Base-by-base conservation (phyloP, 2,888 invertebrate genomes). In the Lysandra coridon region DNA sequence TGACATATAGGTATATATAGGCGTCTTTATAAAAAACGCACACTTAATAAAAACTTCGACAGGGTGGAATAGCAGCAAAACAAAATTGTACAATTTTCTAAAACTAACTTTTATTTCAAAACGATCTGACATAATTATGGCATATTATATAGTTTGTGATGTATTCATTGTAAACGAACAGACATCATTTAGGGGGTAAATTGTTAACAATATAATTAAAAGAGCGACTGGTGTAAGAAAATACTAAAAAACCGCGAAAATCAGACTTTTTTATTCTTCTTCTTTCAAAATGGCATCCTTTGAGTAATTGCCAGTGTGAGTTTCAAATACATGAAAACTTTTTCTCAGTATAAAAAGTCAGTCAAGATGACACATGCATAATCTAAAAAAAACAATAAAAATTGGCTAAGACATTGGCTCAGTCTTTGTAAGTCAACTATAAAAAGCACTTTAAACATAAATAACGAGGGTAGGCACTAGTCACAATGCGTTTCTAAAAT, bases 41-140 rank as follows among this genome's bases (percentile, higher is more conserved):
- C 10, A 10, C 49, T 49, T 1, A 14, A 14, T 53, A 53, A 4
- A 12, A 12, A 1, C 0, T 53, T 17, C 12, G 17, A 12, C 30
- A 30, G 10, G 64, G 33, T 69, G 33, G 4, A 33, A 5, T 69
- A 33, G 2, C 14, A 69, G 37, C 37, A 69, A 69, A 69, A 69
- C 69, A 69, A 33, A 4, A 33, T 5, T 69, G 33, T 69, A 69
- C 5, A 69, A 77, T 77, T 77, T 77, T 57, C 57, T 77, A 77
- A 57, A 77, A 77, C 76, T 77, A 57, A 69, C 53, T 77, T 77
- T 77, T 77, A 57, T 77, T 77, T 77, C 33, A 57, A 77, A 57
- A 77, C 69, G 69, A 69, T 69, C 74, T 44, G 74, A 74, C 74
- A 44, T 74, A 74, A 74, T 74, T 74, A 74, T 74, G 74, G 74